Conservation (phyloP, 2,888 invertebrate species). For the Penaeus monodon region DNA sequence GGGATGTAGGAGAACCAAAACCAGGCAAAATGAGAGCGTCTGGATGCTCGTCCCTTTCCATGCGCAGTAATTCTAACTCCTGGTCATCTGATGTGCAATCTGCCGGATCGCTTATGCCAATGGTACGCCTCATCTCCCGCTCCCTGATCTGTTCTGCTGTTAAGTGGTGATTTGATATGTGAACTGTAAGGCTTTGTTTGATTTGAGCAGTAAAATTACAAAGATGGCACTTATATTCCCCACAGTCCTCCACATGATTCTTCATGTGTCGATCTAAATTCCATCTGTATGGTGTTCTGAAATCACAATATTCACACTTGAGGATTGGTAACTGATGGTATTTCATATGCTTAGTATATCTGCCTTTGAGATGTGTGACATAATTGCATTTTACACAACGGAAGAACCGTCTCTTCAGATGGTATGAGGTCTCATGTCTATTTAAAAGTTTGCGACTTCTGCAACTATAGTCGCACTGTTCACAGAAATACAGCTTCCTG, state of each 20-base stretch:
- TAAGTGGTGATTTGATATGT: constrained; percentile 80
- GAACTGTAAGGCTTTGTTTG: constrained; percentile 90
- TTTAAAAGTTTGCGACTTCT: constrained; percentile 77
- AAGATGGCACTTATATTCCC: constrained; percentile 83
- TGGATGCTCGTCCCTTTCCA: constrained; percentile 64
- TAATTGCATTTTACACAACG: constrained; percentile 92
- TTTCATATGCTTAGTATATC: constrained; percentile 92
- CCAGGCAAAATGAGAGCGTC: constrained; percentile 56
- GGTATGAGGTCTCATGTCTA: constrained; percentile 81
- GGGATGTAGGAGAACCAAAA: constrained; percentile 42
- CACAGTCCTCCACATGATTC: constrained; percentile 86
- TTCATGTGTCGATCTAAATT: constrained; percentile 94
- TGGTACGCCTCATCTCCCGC: constrained; percentile 55
- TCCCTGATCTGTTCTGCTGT: constrained; percentile 65
- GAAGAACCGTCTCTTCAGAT: constrained; percentile 84
- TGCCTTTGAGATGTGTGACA: constrained; percentile 88
- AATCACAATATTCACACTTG: constrained; percentile 93
- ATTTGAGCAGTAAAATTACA: constrained; percentile 93
- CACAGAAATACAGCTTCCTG: constrained; percentile 70
- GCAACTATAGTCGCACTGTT: constrained; percentile 80
- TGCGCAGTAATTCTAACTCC: constrained; percentile 59
- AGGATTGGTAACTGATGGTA: constrained; percentile 96
- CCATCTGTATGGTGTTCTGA: constrained; percentile 90
- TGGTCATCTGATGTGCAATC: constrained; percentile 60
- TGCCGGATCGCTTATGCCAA: constrained; percentile 60